Evolutionary conservation across 2,888 invertebrate species (phyloP), one percentile per base, ranked within the genome.

Genomic region (Xanthia icteritia): DNA sequence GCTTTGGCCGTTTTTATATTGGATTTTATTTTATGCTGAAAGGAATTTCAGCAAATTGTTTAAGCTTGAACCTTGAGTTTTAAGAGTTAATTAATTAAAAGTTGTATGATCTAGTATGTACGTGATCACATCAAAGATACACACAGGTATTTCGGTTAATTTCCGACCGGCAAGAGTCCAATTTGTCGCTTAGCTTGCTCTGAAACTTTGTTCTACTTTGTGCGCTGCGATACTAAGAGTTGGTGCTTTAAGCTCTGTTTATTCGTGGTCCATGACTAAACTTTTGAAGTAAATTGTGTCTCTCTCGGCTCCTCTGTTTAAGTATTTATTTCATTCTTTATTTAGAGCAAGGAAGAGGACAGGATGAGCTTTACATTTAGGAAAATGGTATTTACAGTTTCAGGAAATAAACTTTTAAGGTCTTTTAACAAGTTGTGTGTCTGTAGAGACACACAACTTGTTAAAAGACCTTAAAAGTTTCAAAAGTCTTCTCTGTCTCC

Each of bases 231-330:
- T 83, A 71, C 80, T 79, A 77, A 85, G 88, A 73, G 82, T 80
- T 75, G 88, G 84, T 90, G 88, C 87, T 90, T 91, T 36, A 89
- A 91, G 86, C 87, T 85, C 84, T 89, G 90, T 90, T 92, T 91
- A 87, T 89, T 83, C 84, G 87, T 76, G 89, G 90, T 89, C 91
- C 90, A 91, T 88, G 91, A 88, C 87, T 72, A 89, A 93, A 92
- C 86, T 92, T 92, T 86, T 79, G 74, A 76, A 89, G 90, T 91
- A 89, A 91, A 91, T 91, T 90, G 88, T 89, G 80, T 88, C 77
- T 84, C 86, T 83, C 70, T 72, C 74, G 74, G 77, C 81, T 79
- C 86, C 82, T 74, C 80, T 71, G 64, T 71, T 84, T 63, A 73
- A 83, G 79, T 85, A 83, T 87, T 84, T 87, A 87, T 84, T 86